These are phyloP conservation scores for Gulo gulo DNA, from an alignment of 2,113 vertebrate genomes.

Conservation along the genomic window DNA sequence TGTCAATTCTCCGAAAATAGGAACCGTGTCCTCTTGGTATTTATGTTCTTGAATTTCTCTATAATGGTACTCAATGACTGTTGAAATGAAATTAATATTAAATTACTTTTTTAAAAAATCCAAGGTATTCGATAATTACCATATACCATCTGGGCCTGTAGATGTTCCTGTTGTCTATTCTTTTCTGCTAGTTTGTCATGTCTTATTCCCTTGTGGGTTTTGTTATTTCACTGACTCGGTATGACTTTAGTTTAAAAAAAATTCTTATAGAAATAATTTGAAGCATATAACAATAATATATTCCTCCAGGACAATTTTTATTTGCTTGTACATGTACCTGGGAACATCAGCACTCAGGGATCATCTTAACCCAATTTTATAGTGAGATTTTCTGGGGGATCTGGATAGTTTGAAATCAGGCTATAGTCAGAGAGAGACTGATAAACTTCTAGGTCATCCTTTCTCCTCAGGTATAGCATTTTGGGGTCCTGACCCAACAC, in stretches of 20 bases:
- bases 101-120: background rate
- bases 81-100: conserved; percentile 11
- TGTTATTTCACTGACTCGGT: background rate
- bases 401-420: background rate
- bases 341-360: background rate
- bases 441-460: background rate
- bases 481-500: background rate
- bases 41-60: background rate
- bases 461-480: background rate
- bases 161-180: rapidly evolving
- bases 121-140: background rate
- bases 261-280: background rate
- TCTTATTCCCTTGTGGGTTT: background rate
- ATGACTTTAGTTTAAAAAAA: background rate
- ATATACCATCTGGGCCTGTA: background rate
- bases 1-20: background rate
- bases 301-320: background rate
- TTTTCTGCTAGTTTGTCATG: background rate
- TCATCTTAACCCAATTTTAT: background rate
- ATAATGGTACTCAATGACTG: too few relatives aligned
- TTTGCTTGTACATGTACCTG: background rate
- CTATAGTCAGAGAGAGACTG: background rate
- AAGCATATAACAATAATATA: background rate
- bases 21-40: background rate
- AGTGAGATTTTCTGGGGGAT: background rate